These are phyloP conservation scores for Rutilus rutilus DNA, from an alignment of 2,113 vertebrate species.

Conservation along the genomic window DNA sequence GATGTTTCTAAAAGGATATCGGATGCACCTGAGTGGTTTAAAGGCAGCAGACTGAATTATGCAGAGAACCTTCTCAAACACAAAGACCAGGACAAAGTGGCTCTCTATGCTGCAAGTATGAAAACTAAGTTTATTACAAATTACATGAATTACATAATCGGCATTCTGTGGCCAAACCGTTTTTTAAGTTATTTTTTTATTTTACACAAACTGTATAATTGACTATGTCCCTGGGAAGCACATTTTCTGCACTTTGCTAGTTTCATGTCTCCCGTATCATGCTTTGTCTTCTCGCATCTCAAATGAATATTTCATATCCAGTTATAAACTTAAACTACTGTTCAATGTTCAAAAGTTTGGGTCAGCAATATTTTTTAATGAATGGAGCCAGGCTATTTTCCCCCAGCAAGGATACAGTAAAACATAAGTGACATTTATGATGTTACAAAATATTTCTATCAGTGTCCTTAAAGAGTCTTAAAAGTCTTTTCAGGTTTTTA, in stretches of 20 bases:
- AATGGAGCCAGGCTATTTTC: no score
- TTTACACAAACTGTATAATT: not conserved
- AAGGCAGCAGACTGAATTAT: constrained; percentile 90
- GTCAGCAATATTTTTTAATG: no score
- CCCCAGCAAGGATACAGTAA: no score
- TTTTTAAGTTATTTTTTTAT: not conserved
- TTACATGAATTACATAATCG: not conserved
- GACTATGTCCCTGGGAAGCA: not conserved
- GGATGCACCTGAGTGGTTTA: constrained; percentile 93
- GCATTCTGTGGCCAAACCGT: not conserved
- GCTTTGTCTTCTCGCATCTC: not conserved
- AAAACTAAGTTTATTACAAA: not conserved
- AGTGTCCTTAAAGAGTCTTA: no score
- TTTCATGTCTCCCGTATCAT: not conserved
- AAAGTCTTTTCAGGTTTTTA: no score
- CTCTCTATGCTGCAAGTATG: constrained; percentile 91
- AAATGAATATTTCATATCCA: not conserved
- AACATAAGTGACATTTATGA: no score
- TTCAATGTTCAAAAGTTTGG: not conserved
- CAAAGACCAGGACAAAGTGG: constrained; percentile 88
- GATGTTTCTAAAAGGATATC: constrained; percentile 85
- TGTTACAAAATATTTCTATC: no score
- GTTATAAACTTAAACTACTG: not conserved
- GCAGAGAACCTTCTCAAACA: constrained; percentile 93
- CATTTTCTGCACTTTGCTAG: not conserved